Base-by-base conservation (phyloP, 2,888 invertebrate genomes). In the Drosophila ustulata region DNA sequence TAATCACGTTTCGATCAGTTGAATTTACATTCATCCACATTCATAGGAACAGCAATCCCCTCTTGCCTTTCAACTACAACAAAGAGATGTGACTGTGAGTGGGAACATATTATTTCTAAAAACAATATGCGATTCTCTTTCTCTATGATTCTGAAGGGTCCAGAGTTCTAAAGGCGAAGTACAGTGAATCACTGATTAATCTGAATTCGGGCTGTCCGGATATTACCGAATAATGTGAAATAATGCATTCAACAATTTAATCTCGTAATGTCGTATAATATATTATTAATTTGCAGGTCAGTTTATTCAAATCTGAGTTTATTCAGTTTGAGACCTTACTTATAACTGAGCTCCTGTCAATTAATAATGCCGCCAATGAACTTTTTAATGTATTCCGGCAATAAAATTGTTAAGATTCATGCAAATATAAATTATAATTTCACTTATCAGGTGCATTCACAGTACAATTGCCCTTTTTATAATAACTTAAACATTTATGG, bases 1-100 rank as follows among this genome's bases (percentile, higher is more conserved):
- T 26, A 45, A 53, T 57, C 39, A 68, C 57, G 63, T 58, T 63
- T 9, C 34, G 25, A 69, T 58, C 50, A 4, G 30, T 5, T 34
- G 18, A 26, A 41, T 32, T 66, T n/a, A 8, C 26, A 28, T n/a
- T 68, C 45, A 50, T 50, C 11, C 30, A 23, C 32, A 23, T 4
- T 13, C 30, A 30, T 3, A 26, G n/a, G 4, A 28, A 37, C 46
- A 9, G 13, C 23, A 32, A 28, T 30, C 13, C 37, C 37, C 4
- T 6, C 3, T 58, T n/a, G 34, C 25, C 5, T 13, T 37, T 13
- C 25, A 30, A 25, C n/a, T 4, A 13, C 3, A 46, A 52, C 45
- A 50, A 55, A 41, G 45, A n/a, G 25, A 28, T 30, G 11, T 8
- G n/a, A 30, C 23, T 43, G 55, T 55, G 9, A 51, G 32, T 52